These are phyloP conservation scores for Dicentrarchus labrax DNA, from an alignment of 2,113 vertebrate genomes.

Conservation along the genomic window DNA sequence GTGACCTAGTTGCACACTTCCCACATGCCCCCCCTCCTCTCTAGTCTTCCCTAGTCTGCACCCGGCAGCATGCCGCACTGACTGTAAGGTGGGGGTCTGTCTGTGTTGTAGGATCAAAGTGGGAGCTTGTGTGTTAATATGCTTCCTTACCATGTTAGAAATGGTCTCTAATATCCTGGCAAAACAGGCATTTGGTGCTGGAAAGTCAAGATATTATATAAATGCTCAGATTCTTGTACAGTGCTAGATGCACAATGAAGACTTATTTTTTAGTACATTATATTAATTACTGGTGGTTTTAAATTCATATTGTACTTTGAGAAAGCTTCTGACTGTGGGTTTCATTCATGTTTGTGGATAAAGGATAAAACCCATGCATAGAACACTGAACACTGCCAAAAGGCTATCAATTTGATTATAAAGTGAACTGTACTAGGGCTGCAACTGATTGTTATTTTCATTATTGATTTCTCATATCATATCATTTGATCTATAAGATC, in stretches of 20 bases:
- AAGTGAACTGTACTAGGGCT: neutral
- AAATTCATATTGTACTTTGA: neutral
- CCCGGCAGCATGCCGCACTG: slow-evolving; percentile 47
- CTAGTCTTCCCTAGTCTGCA: slow-evolving; percentile 56
- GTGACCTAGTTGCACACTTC: slow-evolving; percentile 81
- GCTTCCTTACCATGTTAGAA: slow-evolving; percentile 18
- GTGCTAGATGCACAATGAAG: neutral
- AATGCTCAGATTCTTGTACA: neutral
- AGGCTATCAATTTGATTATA: neutral
- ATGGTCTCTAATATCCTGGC: slow-evolving; percentile 13
- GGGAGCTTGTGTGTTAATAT: slow-evolving; percentile 29
- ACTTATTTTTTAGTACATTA: neutral
- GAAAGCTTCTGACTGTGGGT: neutral
- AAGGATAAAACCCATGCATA: neutral
- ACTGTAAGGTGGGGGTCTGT: slow-evolving; percentile 63
- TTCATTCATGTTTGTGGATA: neutral
- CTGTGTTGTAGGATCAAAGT: slow-evolving; percentile 62
- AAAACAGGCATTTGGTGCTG: neutral
- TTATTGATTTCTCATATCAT: too few relatives aligned
- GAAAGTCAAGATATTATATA: neutral
- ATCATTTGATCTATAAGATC: too few relatives aligned
- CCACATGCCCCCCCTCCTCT: slow-evolving; percentile 47
- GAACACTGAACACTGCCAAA: neutral
- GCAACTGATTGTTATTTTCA: too few relatives aligned
- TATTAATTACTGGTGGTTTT: slow-evolving; percentile 1